These are phyloP conservation scores for Ploceus nigricollis DNA, from an alignment of 2,113 vertebrate genomes.

Conservation along the genomic window DNA sequence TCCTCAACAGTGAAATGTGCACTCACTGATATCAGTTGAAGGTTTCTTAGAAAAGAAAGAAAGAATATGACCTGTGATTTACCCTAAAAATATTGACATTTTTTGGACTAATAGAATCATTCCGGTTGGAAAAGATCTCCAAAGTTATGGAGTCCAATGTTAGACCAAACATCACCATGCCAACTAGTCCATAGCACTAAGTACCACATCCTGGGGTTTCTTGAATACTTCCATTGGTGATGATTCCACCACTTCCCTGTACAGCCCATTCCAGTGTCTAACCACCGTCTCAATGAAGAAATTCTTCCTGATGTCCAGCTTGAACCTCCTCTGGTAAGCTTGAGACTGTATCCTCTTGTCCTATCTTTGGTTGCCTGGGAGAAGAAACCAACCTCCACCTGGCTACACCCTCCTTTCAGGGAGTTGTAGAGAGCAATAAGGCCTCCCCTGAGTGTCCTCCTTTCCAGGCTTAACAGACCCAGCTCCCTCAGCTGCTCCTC, in stretches of 20 bases:
- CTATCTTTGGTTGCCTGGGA: background rate
- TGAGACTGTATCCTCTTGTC: background rate
- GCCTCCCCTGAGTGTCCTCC: background rate
- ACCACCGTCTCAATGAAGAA: background rate
- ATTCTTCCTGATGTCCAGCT: background rate
- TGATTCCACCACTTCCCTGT: background rate
- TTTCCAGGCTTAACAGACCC: background rate
- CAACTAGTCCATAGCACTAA: background rate
- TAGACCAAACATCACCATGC: fast-evolving
- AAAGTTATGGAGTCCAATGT: fast-evolving
- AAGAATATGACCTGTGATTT: background rate
- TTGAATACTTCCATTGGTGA: background rate
- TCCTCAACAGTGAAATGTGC: background rate
- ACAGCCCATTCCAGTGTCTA: background rate
- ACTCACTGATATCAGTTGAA: background rate
- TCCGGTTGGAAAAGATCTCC: background rate
- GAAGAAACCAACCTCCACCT: background rate
- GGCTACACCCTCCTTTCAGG: background rate
- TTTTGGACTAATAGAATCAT: background rate
- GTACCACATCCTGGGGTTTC: background rate
- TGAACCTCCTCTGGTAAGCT: background rate
- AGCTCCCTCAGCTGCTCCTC: background rate
- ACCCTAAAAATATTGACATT: background rate
- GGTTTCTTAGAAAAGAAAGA: background rate
- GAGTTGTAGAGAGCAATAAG: background rate